Conservation (phyloP, 2,888 invertebrate genomes). For the Drosophila kambysellisi region DNA sequence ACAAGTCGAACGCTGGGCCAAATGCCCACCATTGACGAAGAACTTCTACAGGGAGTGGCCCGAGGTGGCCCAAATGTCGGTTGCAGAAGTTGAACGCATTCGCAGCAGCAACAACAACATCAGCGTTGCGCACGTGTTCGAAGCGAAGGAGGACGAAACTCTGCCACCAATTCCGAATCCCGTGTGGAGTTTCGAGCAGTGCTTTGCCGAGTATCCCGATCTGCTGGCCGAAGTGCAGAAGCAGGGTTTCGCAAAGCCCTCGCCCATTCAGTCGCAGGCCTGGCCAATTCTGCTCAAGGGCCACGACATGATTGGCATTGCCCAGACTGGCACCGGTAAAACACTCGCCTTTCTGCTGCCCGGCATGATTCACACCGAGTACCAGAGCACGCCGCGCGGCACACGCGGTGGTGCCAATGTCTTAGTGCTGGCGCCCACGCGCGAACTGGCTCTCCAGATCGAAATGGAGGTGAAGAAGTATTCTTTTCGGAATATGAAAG, state of each 20-base stretch:
- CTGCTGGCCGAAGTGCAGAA: slow-evolving; percentile 92
- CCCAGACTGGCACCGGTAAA: slow-evolving; percentile 97
- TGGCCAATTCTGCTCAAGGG: slow-evolving; percentile 97
- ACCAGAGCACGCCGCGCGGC: slow-evolving; percentile 90
- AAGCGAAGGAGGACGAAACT: slow-evolving; percentile 83
- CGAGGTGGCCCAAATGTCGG: slow-evolving; percentile 88
- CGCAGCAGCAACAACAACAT: slow-evolving; percentile 90
- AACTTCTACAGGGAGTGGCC: slow-evolving; percentile 93
- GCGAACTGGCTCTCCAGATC: slow-evolving; percentile 97
- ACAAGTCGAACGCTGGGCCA: slow-evolving; percentile 88
- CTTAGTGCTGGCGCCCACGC: slow-evolving; percentile 95
- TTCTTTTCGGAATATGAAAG: slow-evolving; percentile 93
- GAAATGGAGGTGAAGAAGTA: slow-evolving; percentile 96
- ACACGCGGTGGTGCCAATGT: slow-evolving; percentile 93
- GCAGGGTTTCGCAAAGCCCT: slow-evolving; percentile 92
- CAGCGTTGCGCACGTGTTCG: slow-evolving; percentile 89
- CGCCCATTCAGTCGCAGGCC: slow-evolving; percentile 96
- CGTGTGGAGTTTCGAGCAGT: slow-evolving; percentile 91
- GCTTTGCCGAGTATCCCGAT: slow-evolving; percentile 92
- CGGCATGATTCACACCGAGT: slow-evolving; percentile 96
- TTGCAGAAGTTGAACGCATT: slow-evolving; percentile 88
- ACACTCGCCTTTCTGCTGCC: slow-evolving; percentile 97
- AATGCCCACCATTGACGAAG: slow-evolving; percentile 90
- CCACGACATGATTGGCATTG: slow-evolving; percentile 97
- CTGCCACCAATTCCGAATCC: slow-evolving; percentile 83